Evolutionary conservation across 1,140 invertebrate species (phyloP).

Genomic region (Pseudomyrmex flavicornis): DNA sequence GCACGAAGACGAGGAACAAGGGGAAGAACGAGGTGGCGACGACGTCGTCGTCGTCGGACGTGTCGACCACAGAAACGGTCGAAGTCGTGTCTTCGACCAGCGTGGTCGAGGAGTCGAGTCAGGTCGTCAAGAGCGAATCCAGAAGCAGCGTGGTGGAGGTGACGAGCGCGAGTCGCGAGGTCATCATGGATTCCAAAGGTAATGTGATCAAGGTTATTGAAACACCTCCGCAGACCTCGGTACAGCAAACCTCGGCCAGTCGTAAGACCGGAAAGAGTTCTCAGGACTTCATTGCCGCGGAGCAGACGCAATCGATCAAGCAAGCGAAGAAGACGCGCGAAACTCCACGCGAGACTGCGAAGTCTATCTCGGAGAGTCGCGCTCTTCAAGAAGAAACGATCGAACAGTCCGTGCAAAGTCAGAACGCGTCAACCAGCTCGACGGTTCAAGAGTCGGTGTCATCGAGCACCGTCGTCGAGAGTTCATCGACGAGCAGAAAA

Average conservation of each 20-base stretch:
- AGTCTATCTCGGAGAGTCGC: conserved; percentile 2
- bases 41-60: conserved; percentile 60
- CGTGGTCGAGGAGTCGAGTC: conserved; percentile 77
- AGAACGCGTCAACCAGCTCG: conserved; percentile 45
- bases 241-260: conserved; percentile 51
- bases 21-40: conserved; percentile 66
- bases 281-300: conserved; percentile 71
- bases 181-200: conserved; percentile 80
- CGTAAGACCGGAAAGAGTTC: conserved; percentile 65
- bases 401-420: conserved; percentile 28
- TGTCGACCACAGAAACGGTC: conserved; percentile 61
- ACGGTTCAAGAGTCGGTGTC: conserved; percentile 51
- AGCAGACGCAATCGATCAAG: conserved; percentile 67
- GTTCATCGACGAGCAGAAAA: conserved; percentile 31
- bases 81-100: conserved; percentile 77
- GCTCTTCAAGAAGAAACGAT: background rate
- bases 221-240: conserved; percentile 57
- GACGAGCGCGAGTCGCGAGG: conserved; percentile 76
- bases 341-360: conserved; percentile 2
- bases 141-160: conserved; percentile 76
- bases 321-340: conserved; percentile 54
- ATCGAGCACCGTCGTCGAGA: conserved; percentile 42
- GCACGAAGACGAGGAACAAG: conserved; percentile 49
- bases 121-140: conserved; percentile 72
- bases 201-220: conserved; percentile 79